Percentiles rank a stretch among this genome's conserved stretches.
These are phyloP conservation scores for Nymphicus hollandicus DNA, from an alignment of 2,113 vertebrate genomes.

Conservation along the genomic window DNA sequence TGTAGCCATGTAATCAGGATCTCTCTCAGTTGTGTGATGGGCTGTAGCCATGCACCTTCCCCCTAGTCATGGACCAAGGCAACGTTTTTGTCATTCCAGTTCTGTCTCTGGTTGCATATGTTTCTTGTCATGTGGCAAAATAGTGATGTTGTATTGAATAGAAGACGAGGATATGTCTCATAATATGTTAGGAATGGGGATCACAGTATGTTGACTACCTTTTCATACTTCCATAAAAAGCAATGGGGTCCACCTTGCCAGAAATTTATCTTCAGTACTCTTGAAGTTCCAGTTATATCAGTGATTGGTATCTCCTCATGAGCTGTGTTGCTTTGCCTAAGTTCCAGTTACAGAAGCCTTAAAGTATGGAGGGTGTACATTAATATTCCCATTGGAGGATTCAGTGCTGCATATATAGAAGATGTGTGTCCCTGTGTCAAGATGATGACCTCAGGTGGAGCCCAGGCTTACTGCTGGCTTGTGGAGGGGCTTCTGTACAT, in stretches of 20 bases:
- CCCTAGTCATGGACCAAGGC: not conserved
- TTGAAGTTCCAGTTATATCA: not conserved
- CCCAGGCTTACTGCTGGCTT: not conserved
- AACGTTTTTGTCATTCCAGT: not conserved
- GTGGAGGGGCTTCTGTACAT: not conserved
- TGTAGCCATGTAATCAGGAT: fast-evolving
- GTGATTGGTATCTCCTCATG: not conserved
- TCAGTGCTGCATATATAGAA: not conserved
- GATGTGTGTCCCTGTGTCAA: not conserved
- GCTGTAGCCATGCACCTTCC: not conserved
- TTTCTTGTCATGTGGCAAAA: not conserved
- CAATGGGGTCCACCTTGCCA: not conserved
- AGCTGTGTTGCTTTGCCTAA: not conserved
- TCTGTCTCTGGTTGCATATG: not conserved
- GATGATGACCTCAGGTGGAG: slow-evolving; percentile 12
- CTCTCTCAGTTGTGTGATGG: fast-evolving
- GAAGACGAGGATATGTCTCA: not conserved
- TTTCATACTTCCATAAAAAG: not conserved
- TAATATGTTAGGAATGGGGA: not conserved
- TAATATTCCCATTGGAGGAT: not conserved
- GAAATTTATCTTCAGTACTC: not conserved
- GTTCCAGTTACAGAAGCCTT: not conserved
- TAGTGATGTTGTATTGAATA: not conserved
- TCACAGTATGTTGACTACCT: not conserved
- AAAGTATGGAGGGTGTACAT: not conserved